Evolutionary conservation across 35 echinoderm and acorn worm genomes (phyloP).

Genomic region (Apostichopus parvimensis): DNA sequence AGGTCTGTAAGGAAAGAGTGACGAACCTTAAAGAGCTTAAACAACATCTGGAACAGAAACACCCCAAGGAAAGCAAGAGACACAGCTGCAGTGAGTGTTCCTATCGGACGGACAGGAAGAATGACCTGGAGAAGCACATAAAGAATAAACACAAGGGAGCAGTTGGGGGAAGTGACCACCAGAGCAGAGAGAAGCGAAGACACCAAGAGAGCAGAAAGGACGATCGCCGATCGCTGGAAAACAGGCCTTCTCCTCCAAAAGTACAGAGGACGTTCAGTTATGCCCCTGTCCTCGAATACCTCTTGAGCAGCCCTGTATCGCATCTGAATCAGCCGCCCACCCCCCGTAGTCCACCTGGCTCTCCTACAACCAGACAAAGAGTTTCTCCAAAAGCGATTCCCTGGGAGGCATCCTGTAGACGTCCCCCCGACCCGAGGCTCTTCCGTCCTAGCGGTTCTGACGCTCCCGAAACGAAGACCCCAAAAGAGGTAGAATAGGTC

Average conservation of each 20-base stretch:
- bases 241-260: neutral
- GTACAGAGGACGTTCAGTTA: neutral
- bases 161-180: neutral
- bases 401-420: neutral
- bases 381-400: neutral
- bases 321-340: neutral
- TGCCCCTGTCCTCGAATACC: neutral
- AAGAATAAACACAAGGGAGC: neutral
- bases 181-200: neutral
- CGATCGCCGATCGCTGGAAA: neutral
- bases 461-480: no score
- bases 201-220: neutral
- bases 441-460: no score
- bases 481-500: no score
- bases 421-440: no score
- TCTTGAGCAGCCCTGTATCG: neutral
- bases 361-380: neutral
- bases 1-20: neutral
- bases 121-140: neutral
- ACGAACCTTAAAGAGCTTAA: no score
- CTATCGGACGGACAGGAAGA: neutral
- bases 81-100: neutral
- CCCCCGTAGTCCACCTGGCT: neutral
- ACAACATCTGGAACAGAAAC: neutral
- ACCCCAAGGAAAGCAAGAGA: neutral